Conservation (phyloP, 2,888 invertebrate genomes). For the Eilema depressum region DNA sequence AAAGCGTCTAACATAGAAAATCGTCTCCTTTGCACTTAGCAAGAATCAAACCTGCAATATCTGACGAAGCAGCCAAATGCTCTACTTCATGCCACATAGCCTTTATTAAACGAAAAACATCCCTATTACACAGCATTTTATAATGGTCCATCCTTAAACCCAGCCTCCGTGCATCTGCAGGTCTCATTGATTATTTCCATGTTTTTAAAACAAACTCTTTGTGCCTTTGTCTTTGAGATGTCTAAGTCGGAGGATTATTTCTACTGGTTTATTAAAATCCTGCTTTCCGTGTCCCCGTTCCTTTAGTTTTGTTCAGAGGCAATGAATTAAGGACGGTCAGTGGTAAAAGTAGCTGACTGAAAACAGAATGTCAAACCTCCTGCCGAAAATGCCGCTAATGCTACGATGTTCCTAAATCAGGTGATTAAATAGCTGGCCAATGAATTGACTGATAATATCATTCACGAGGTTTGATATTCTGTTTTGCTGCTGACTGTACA, state of each 20-base stretch:
- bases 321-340: conserved; percentile 20
- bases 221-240: conserved; percentile 57
- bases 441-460: too few species aligned
- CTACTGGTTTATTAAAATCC: conserved; percentile 52
- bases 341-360: too few species aligned
- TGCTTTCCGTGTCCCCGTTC: conserved; percentile 36
- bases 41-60: background rate
- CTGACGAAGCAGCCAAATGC: background rate
- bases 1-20: too few species aligned
- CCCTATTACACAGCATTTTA: background rate
- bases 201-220: conserved; percentile 60
- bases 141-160: conserved; percentile 14
- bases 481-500: too few species aligned
- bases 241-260: conserved; percentile 56
- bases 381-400: too few species aligned
- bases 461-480: too few species aligned
- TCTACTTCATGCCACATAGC: background rate
- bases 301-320: conserved; percentile 30
- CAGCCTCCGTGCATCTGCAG: conserved; percentile 22
- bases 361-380: too few species aligned
- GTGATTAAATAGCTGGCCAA: too few species aligned
- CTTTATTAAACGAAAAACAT: conserved; percentile 18
- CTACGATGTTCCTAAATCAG: too few species aligned
- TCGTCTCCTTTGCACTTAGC: too few species aligned
- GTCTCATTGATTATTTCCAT: conserved; percentile 61